phyloP scores from a whole-genome alignment of 2,888 invertebrate species.

The Hecatera dysodea region DNA sequence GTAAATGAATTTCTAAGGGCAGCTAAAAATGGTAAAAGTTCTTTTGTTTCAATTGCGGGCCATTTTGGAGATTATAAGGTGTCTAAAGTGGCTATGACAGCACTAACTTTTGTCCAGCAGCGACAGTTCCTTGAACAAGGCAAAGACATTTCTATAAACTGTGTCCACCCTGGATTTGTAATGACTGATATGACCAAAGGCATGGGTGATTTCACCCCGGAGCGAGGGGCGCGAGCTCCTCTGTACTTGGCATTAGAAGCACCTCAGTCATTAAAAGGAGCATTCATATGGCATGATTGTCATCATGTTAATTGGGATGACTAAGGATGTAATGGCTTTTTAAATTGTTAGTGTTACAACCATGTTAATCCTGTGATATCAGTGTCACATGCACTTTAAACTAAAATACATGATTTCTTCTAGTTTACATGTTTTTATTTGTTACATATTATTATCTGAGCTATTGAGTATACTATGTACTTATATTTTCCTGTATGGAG shows the following conservation, averaged over 20 bases:
- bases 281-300: constrained; percentile 88
- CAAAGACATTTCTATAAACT: constrained; percentile 86
- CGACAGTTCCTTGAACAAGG: constrained; percentile 87
- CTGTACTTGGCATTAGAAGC: constrained; percentile 86
- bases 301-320: constrained; percentile 90
- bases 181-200: constrained; percentile 89
- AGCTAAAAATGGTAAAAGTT: constrained; percentile 85
- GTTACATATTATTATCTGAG: constrained; percentile 49
- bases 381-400: constrained; percentile 89
- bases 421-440: constrained; percentile 77
- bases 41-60: constrained; percentile 86
- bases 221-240: constrained; percentile 85
- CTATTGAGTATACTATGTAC: constrained; percentile 38
- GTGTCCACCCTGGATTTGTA: constrained; percentile 89
- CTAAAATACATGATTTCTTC: constrained; percentile 84
- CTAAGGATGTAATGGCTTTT: constrained; percentile 77
- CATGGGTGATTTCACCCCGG: constrained; percentile 87
- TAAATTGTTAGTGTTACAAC: constrained; percentile 77
- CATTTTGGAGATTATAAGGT: constrained; percentile 89
- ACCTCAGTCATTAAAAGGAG: constrained; percentile 85
- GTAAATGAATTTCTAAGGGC: constrained; percentile 91
- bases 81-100: constrained; percentile 88
- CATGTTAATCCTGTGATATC: constrained; percentile 87
- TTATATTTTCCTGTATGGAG: constrained; percentile 50
- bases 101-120: constrained; percentile 88